Evolutionary conservation across 92 coral and sea anemone genomes (phyloP).

Genomic region (Metridium senile): DNA sequence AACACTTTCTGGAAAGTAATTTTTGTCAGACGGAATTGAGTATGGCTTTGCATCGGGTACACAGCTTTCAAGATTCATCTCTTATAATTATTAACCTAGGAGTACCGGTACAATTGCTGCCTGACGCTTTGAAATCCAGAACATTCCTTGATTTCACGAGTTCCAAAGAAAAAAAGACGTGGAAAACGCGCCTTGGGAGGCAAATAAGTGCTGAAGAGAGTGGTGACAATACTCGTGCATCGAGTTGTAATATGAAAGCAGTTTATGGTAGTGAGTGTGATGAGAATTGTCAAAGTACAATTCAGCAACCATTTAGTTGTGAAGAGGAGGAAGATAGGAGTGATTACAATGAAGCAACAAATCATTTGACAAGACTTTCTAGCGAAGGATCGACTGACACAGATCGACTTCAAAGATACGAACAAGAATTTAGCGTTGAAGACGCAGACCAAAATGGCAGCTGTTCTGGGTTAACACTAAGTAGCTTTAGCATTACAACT

Average conservation of each 20-base stretch:
- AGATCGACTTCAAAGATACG: no score
- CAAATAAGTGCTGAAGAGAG: conserved; percentile 29
- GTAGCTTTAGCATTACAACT: no score
- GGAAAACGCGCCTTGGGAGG: conserved; percentile 23
- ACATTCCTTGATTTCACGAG: conserved; percentile 27
- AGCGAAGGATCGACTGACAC: not conserved
- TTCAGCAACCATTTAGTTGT: not conserved
- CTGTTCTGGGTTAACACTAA: no score
- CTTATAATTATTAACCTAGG: conserved; percentile 29
- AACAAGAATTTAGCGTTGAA: no score
- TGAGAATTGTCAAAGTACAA: not conserved
- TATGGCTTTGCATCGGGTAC: conserved; percentile 30
- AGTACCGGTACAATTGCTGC: conserved; percentile 7
- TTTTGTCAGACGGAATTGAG: conserved; percentile 12
- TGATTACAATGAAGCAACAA: no score
- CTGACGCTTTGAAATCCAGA: conserved; percentile 12
- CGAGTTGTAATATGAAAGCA: not conserved
- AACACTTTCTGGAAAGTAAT: conserved; percentile 20
- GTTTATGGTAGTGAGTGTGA: not conserved
- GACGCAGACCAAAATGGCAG: no score
- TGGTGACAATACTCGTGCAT: not conserved
- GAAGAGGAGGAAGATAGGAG: not conserved
- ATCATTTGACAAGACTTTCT: no score
- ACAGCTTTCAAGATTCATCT: conserved; percentile 9
- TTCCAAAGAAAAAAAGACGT: conserved; percentile 11